Percentiles rank a stretch among this genome's conserved stretches.
These are phyloP conservation scores for Sarotherodon lohbergeri DNA, from an alignment of 2,113 vertebrate species.

Conservation along the genomic window DNA sequence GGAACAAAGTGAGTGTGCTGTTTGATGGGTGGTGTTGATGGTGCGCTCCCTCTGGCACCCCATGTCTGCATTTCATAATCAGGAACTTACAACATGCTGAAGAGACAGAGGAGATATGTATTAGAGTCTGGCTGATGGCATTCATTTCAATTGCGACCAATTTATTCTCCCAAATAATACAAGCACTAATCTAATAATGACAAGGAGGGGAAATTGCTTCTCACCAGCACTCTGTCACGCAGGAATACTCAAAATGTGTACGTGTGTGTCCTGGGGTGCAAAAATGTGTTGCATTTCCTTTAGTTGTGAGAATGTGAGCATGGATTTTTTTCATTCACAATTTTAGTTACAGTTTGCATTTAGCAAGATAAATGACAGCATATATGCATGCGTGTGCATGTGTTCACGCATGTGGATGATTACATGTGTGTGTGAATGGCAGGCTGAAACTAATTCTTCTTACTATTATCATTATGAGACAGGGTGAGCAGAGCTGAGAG, in stretches of 20 bases:
- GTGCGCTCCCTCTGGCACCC: neutral
- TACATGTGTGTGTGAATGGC: neutral
- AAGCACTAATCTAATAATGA: constrained; percentile 71
- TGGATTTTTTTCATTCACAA: neutral
- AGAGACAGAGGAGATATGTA: constrained; percentile 33
- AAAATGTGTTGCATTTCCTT: neutral
- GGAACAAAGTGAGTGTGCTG: neutral
- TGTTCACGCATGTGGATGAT: neutral
- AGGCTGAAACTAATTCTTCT: constrained; percentile 36
- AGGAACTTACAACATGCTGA: neutral
- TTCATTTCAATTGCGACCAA: constrained; percentile 56
- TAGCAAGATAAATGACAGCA: neutral
- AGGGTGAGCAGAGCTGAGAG: constrained; percentile 42
- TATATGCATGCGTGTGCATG: neutral
- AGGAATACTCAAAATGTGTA: constrained; percentile 29
- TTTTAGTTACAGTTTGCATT: neutral
- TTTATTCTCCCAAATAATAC: constrained; percentile 64
- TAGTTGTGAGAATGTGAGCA: neutral
- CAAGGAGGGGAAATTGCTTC: constrained; percentile 62
- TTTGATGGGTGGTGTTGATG: neutral
- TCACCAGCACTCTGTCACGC: constrained; percentile 30
- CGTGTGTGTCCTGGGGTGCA: neutral
- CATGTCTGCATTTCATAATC: constrained; percentile 10
- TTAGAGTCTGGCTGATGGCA: constrained; percentile 34
- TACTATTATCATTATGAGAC: constrained; percentile 52